Percentiles rank a stretch among this genome's conserved stretches.
Evolutionary conservation across 2,113 vertebrate genomes (phyloP).

Genomic region (Chaetodon auriga): DNA sequence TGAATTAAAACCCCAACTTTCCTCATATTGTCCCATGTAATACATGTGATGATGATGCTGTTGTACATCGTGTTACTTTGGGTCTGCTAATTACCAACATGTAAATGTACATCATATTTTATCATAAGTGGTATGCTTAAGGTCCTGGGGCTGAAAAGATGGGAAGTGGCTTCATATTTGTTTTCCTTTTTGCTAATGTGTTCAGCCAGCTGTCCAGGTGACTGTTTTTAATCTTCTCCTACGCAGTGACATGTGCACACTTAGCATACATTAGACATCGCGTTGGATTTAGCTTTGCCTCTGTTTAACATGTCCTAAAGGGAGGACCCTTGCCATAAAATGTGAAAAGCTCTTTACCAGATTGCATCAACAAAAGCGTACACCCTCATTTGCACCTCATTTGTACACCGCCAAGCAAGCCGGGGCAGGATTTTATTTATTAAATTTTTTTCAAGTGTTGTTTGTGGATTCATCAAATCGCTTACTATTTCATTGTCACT

Average conservation of each 20-base stretch:
- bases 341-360: slow-evolving; percentile 60
- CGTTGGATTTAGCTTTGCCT: slow-evolving; percentile 16
- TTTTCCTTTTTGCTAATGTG: slow-evolving; percentile 38
- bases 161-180: slow-evolving; percentile 20
- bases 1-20: slow-evolving; percentile 41
- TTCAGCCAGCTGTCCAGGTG: slow-evolving; percentile 57
- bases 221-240: slow-evolving; percentile 28
- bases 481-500: background rate
- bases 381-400: slow-evolving; percentile 45
- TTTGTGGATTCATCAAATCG: background rate
- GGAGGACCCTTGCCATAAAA: slow-evolving; percentile 43
- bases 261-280: slow-evolving; percentile 56
- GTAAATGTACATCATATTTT: background rate
- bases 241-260: slow-evolving; percentile 32
- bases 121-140: background rate
- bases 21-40: slow-evolving; percentile 31
- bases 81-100: slow-evolving; percentile 49
- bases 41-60: slow-evolving; percentile 48
- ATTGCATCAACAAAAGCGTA: slow-evolving; percentile 53
- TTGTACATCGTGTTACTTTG: slow-evolving; percentile 23
- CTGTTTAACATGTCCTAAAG: slow-evolving; percentile 36
- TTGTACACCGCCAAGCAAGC: slow-evolving; percentile 43
- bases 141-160: slow-evolving; percentile 25
- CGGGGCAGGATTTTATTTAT: slow-evolving; percentile 5
- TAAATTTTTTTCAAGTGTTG: background rate